Base-by-base conservation (phyloP, 2,113 vertebrate genomes). In the Marmota monax region DNA sequence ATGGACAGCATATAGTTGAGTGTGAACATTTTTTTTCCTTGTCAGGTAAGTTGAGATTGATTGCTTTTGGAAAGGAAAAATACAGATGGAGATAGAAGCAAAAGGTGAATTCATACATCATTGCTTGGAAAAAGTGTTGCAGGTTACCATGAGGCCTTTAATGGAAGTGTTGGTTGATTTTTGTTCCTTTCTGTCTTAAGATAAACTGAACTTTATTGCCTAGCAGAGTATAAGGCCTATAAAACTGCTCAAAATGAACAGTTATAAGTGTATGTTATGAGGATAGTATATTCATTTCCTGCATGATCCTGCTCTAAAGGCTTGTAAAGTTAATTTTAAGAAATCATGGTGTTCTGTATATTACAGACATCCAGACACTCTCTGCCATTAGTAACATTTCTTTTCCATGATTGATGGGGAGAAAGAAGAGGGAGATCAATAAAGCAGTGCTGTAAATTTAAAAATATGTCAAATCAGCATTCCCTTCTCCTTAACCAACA, bases 201-300 rank as follows among this genome's bases (percentile, higher is more conserved):
- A 97, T 92, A 98, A 97, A 97, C 90, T 87, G 56, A 95, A 94
- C 61, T 96, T 98, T 98, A 98, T 96, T 95, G 85, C 97, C 84
- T 93, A 83, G 27, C 69, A 88, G 97, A 93, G 74, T 93, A 82
- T 90, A 90, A 96, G 91, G 61, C 80, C 80, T 95, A 97, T 96
- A 98, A 98, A 97, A 65, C 79, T 90, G 70, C 56, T 96, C 89
- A 74, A 93, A 97, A 95, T 85, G 93, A 97, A 96, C 53, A 98
- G 93, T 94, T 88, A 73, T 25, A 67, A 79, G 32, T 90, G 61
- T 93, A 96, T 96, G 89, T 94, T 96, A 97, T 85, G 61, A 96
- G 93, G 92, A 93, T 23, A 96, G 89, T 94, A 88, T 93, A 97
- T 96, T 97, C 97, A 98, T 97, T 98, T 98, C 97, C 97, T 96